A percentile compares a stretch with the other conserved stretches of the same genome.
phyloP scores from a whole-genome alignment of 2,113 vertebrate genomes.

The Carassius carassius region DNA sequence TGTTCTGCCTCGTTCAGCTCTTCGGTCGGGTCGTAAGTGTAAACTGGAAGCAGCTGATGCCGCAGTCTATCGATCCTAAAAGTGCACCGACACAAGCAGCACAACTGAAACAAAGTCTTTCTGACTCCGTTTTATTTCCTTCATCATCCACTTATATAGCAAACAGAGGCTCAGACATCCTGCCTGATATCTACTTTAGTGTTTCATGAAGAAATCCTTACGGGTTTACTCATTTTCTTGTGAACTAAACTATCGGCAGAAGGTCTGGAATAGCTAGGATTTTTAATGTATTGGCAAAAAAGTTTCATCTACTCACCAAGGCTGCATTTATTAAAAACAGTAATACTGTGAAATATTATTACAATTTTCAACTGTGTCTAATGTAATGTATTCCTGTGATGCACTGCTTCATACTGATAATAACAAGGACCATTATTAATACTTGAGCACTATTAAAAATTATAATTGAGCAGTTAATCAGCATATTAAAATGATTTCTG shows the following conservation, averaged over 20 bases:
- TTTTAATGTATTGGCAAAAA: too few relatives aligned
- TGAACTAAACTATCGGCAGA: too few relatives aligned
- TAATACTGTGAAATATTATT: background rate
- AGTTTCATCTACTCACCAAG: background rate
- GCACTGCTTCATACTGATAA: background rate
- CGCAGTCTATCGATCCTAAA: conserved; percentile 87
- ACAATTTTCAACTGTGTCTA: too few relatives aligned
- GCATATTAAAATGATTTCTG: background rate
- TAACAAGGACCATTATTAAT: too few relatives aligned
- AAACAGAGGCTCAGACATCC: background rate
- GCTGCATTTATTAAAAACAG: background rate
- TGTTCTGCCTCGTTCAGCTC: conserved; percentile 90
- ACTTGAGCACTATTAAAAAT: too few relatives aligned
- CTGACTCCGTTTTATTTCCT: background rate
- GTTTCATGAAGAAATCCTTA: background rate
- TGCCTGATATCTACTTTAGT: background rate
- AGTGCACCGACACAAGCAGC: background rate
- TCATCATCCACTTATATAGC: background rate
- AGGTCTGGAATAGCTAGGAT: too few relatives aligned
- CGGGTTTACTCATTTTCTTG: too few relatives aligned
- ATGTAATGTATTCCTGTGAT: too few relatives aligned
- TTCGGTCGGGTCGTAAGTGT: conserved; percentile 91
- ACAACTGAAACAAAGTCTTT: background rate
- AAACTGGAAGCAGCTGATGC: conserved; percentile 92
- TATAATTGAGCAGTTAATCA: too few relatives aligned